Evolutionary conservation across 1,140 invertebrate genomes (phyloP).

Genomic region (Drosophila obscura): DNA sequence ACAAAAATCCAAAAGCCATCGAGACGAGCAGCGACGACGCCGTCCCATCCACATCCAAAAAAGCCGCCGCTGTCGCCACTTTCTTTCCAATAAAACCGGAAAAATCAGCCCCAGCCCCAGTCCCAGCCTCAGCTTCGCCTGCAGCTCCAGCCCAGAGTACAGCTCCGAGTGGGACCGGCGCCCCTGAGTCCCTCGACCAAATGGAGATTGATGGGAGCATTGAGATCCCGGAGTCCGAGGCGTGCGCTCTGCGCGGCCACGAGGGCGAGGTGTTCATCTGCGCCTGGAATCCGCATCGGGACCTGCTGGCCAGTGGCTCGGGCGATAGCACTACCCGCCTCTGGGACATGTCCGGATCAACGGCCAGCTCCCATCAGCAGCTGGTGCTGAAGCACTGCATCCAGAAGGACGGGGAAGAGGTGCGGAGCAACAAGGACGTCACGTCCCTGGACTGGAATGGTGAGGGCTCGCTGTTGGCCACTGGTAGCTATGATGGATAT

Average conservation of each 20-base stretch:
- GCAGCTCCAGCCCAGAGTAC: conserved; percentile 37
- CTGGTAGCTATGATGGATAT: conserved; percentile 99
- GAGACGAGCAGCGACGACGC: conserved; percentile 59
- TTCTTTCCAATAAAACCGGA: too few species aligned
- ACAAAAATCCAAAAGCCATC: conserved; percentile 39
- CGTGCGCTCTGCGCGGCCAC: conserved; percentile 96
- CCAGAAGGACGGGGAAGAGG: conserved; percentile 97
- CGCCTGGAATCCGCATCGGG: conserved; percentile 99
- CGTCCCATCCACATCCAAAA: conserved; percentile 85
- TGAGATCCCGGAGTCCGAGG: conserved; percentile 97
- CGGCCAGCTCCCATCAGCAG: conserved; percentile 93
- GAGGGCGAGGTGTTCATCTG: conserved; percentile 99
- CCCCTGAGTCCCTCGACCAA: conserved; percentile 77
- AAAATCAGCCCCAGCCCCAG: not conserved
- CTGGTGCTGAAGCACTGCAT: conserved; percentile 97
- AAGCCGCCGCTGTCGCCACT: conserved; percentile 27
- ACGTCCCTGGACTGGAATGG: conserved; percentile 99
- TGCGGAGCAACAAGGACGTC: conserved; percentile 99
- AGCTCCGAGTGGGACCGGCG: conserved; percentile 49
- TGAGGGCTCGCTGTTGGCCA: conserved; percentile 96
- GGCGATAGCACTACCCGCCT: conserved; percentile 99
- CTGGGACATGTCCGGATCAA: conserved; percentile 98
- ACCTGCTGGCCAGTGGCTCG: conserved; percentile 98
- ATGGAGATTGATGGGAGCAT: conserved; percentile 91
- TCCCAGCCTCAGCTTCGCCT: conserved; percentile 9